Evolutionary conservation across 2,113 vertebrate genomes (phyloP), one percentile per base, ranked within the genome.

Genomic region (Sinocyclocheilus anophthalmus): DNA sequence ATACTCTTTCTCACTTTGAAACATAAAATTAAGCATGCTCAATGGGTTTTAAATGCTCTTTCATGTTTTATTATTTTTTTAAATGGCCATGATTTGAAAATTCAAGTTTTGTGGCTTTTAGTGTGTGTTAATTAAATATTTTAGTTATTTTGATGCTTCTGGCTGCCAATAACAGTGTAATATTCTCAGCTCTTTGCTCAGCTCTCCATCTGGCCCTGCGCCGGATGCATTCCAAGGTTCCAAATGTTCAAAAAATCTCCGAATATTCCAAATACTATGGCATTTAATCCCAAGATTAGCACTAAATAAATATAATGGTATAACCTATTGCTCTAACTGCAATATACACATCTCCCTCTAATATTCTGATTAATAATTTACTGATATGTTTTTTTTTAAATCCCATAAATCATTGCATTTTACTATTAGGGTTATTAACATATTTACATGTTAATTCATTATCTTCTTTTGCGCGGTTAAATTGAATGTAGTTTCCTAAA

Each of bases 141-240:
- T 14, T 24, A n/a, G 5, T 76, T n/a, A 75, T 8, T 77, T 77
- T 55, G 50, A 55, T 14, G 2, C 0, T 2, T 24, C 72, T 75
- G 22, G 42, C n/a, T 75, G 73, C 72, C 42, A 55, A 55, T 33
- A 33, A 33, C 48, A 20, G 45, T 20, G 7, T 77, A 24, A 48
- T 48, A 33, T 53, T 55, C 76, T 77, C 76, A 77, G 50, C 26
- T 77, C 4, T 77, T 16, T 50, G 45, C 48, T 77, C 48, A 55
- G 16, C 50, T 77, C 26, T 55, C 50, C 76, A 77, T 77, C 76
- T 77, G 76, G 76, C 4, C 26, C 4, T 33, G 14, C 50, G 55
- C 16, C 26, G 8, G 73, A 77, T 77, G 16, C 26, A 33, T 24
- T 77, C 26, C 45, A 50, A 12, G 37, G 20, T 69, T 69, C 65